Conservation (phyloP, 1,140 invertebrate genomes). For the Zaprionus vittiger region DNA sequence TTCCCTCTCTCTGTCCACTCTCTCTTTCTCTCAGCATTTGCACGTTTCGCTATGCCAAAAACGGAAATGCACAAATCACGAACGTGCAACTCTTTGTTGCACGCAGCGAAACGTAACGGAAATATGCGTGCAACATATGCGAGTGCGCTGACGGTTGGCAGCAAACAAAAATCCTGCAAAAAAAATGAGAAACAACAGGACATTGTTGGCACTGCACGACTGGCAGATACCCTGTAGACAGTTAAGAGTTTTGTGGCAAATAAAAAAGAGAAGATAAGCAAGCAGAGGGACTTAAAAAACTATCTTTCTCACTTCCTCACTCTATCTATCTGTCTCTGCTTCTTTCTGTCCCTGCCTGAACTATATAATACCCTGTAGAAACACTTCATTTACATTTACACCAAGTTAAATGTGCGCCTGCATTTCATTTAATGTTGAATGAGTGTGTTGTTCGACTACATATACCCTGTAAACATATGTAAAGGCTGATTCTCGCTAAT, state of each 20-base stretch:
- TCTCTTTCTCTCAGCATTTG: background rate
- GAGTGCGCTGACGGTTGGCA: constrained; percentile 26
- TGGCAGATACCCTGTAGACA: background rate
- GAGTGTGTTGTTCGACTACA: background rate
- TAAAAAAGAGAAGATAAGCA: background rate
- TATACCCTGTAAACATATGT: background rate
- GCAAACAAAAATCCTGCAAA: constrained; percentile 39
- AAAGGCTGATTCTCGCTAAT: background rate
- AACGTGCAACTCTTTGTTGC: constrained; percentile 55
- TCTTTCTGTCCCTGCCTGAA: too few relatives aligned
- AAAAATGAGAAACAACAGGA: constrained; percentile 16
- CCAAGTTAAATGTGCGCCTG: background rate
- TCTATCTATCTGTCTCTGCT: too few relatives aligned
- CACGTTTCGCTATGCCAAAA: constrained; percentile 38
- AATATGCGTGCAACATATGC: constrained; percentile 72
- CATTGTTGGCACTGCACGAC: background rate
- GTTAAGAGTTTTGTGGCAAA: background rate
- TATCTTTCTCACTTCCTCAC: too few relatives aligned
- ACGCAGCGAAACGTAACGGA: constrained; percentile 60
- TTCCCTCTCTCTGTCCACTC: background rate
- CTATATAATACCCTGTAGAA: background rate
- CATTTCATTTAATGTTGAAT: background rate
- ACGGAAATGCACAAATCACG: constrained; percentile 78
- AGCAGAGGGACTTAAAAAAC: background rate
- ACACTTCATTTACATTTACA: too few relatives aligned